Conservation (phyloP, 64 coral and sea anemone genomes). For the Montipora foliosa region DNA sequence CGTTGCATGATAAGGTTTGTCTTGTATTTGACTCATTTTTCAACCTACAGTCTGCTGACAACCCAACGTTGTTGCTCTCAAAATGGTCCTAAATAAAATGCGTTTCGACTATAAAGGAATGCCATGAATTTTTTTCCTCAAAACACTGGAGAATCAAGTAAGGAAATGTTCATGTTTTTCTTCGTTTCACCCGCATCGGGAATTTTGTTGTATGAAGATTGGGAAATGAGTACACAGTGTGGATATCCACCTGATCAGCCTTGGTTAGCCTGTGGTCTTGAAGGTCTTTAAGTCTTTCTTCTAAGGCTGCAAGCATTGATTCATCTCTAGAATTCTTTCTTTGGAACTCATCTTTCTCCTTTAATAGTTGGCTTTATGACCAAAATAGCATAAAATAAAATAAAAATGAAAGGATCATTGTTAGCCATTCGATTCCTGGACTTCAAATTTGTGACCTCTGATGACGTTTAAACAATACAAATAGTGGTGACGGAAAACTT, state of each 20-base stretch:
- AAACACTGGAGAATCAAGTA: background rate
- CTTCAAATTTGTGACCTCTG: too few species aligned
- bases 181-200: background rate
- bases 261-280: background rate
- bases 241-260: background rate
- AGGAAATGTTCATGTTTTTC: background rate
- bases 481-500: too few species aligned
- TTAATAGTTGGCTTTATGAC: background rate
- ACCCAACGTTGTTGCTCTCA: too few species aligned
- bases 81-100: too few species aligned
- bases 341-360: background rate
- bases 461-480: too few species aligned
- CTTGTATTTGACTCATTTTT: too few species aligned
- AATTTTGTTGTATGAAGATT: slow-evolving; percentile 16
- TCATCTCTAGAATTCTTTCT: background rate
- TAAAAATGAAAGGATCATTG: too few species aligned
- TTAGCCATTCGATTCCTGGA: too few species aligned
- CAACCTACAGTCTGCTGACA: too few species aligned
- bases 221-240: background rate
- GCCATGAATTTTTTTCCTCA: too few species aligned
- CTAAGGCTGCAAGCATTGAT: background rate
- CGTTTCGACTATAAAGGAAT: too few species aligned
- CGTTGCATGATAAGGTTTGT: too few species aligned
- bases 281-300: background rate
- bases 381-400: background rate